phyloP scores from a whole-genome alignment of 53 echinoderm and acorn worm genomes.

The Astropecten irregularis region DNA sequence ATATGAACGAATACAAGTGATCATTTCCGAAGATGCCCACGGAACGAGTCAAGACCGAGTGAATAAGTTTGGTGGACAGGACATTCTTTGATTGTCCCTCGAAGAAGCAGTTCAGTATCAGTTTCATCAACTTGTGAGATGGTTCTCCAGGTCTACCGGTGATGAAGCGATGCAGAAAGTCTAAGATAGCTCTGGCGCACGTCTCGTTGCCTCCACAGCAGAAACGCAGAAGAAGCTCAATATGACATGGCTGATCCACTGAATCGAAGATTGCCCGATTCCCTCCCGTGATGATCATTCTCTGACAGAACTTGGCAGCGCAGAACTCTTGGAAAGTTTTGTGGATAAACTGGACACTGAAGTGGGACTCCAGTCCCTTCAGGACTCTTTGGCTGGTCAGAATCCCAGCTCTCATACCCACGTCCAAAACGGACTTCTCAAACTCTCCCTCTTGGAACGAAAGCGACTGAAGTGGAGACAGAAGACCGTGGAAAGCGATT shows the following conservation, averaged over 20 bases:
- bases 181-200: neutral
- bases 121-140: neutral
- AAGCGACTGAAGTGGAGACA: neutral
- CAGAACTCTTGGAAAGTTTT: slow-evolving; percentile 3
- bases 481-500: slow-evolving; percentile 14
- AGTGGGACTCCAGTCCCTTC: neutral
- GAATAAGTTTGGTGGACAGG: neutral
- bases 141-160: too few relatives aligned
- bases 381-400: slow-evolving; percentile 16
- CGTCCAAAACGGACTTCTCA: neutral
- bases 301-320: slow-evolving; percentile 17
- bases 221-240: slow-evolving; percentile 4
- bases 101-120: neutral
- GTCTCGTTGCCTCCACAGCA: slow-evolving; percentile 25
- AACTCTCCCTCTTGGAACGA: slow-evolving; percentile 20
- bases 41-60: neutral
- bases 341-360: slow-evolving; percentile 9
- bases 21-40: neutral
- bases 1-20: neutral
- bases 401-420: neutral
- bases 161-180: neutral
- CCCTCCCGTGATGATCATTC: neutral
- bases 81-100: slow-evolving; percentile 1
- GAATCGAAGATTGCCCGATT: neutral
- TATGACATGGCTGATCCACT: neutral